A percentile compares a stretch with the other conserved stretches of the same genome.
These are phyloP conservation scores for Siderastrea siderea DNA, from an alignment of 92 coral and sea anemone species.

Conservation along the genomic window DNA sequence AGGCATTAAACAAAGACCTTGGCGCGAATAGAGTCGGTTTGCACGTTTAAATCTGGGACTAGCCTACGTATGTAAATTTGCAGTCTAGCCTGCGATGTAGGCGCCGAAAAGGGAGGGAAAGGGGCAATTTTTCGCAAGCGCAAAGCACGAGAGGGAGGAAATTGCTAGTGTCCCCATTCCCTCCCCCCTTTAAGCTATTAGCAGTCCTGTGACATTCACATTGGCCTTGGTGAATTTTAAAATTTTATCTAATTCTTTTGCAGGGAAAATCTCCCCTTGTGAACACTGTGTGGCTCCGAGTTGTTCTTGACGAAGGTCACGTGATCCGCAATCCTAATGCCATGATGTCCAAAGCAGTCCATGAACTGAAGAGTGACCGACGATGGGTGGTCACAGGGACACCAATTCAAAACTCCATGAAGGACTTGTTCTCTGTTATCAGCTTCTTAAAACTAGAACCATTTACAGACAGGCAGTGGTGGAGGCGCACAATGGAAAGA, in stretches of 20 bases:
- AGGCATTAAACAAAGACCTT: too few species aligned
- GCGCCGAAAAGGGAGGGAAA: too few species aligned
- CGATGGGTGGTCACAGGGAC: constrained; percentile 92
- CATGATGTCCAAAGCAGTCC: constrained; percentile 86
- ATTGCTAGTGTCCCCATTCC: too few species aligned
- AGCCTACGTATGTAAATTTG: too few species aligned
- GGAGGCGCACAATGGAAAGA: constrained; percentile 83
- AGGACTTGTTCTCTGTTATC: constrained; percentile 87
- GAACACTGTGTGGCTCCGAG: constrained; percentile 73
- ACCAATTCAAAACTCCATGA: constrained; percentile 89
- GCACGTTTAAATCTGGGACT: too few species aligned
- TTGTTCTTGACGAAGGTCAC: constrained; percentile 90
- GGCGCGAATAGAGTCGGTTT: too few species aligned
- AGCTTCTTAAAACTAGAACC: constrained; percentile 86
- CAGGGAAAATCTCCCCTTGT: constrained; percentile 83
- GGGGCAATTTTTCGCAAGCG: too few species aligned
- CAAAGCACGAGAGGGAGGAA: too few species aligned
- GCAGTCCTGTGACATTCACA: too few species aligned
- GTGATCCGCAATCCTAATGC: constrained; percentile 86
- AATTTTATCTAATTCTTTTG: neutral
- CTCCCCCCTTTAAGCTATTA: too few species aligned
- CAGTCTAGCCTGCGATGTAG: too few species aligned
- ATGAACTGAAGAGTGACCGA: constrained; percentile 79
- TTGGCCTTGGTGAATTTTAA: too few species aligned
- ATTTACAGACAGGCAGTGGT: constrained; percentile 91